These are phyloP conservation scores for Phyllostomus discolor DNA, from an alignment of 2,113 vertebrate species.

Conservation along the genomic window DNA sequence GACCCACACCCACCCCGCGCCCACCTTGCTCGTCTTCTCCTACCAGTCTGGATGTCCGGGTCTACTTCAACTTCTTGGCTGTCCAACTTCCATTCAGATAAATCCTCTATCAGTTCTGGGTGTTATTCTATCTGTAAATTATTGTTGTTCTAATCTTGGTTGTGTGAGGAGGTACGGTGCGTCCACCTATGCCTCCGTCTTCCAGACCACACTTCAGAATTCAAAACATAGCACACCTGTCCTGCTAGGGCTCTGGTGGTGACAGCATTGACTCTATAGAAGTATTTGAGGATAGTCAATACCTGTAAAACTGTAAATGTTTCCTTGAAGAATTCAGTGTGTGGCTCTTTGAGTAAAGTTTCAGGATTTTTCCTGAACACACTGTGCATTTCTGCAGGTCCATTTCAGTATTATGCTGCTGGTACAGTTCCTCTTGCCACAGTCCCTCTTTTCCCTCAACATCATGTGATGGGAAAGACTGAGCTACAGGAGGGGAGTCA, in stretches of 20 bases:
- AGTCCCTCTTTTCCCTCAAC: too few species aligned
- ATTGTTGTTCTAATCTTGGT: too few species aligned
- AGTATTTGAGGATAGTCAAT: background rate
- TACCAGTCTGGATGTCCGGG: too few species aligned
- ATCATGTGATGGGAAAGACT: background rate
- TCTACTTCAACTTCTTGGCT: too few species aligned
- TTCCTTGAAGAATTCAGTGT: background rate
- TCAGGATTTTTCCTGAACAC: background rate
- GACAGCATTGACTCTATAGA: background rate
- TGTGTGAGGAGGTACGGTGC: too few species aligned
- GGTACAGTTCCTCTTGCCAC: too few species aligned
- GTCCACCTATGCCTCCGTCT: too few species aligned
- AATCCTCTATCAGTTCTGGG: too few species aligned
- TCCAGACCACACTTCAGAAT: background rate
- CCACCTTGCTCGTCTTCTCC: too few species aligned
- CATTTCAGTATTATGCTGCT: background rate
- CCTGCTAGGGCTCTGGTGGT: fast-evolving
- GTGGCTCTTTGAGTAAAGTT: background rate
- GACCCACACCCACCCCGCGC: too few species aligned
- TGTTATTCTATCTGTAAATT: too few species aligned
- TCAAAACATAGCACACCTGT: background rate
- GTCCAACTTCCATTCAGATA: too few species aligned
- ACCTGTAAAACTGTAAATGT: background rate
- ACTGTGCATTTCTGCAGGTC: background rate
- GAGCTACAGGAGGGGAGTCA: background rate